Evolutionary conservation across 2,888 invertebrate genomes (phyloP).

Genomic region (Ethmia dodecea): DNA sequence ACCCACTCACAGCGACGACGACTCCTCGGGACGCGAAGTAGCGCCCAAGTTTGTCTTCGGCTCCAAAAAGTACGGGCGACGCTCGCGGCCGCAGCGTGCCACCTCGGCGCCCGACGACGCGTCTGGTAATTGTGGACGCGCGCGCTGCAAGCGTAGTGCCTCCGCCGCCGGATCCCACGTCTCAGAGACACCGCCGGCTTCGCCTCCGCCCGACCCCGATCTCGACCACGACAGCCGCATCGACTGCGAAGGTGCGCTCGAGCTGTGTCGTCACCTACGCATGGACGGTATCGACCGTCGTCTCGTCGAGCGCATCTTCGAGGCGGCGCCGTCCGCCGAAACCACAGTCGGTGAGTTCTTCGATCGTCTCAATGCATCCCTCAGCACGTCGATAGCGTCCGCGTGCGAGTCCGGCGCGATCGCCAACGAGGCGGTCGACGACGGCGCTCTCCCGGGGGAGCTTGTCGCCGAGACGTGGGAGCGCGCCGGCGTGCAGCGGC

Average conservation of each 20-base stretch:
- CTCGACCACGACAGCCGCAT: constrained; percentile 55
- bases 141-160: constrained; percentile 46
- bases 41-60: constrained; percentile 85
- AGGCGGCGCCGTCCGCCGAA: constrained; percentile 34
- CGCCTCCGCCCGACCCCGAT: constrained; percentile 17
- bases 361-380: constrained; percentile 49
- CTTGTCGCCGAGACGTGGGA: constrained; percentile 85
- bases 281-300: constrained; percentile 54
- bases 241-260: constrained; percentile 48
- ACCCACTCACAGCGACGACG: constrained; percentile 57
- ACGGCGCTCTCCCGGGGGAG: constrained; percentile 51
- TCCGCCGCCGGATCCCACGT: constrained; percentile 33
- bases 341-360: constrained; percentile 69
- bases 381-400: constrained; percentile 29
- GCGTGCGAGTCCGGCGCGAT: constrained; percentile 7
- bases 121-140: constrained; percentile 45
- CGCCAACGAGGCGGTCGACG: constrained; percentile 21
- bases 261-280: constrained; percentile 51
- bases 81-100: constrained; percentile 79
- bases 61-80: constrained; percentile 85
- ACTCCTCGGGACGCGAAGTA: constrained; percentile 82
- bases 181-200: too few relatives aligned
- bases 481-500: constrained; percentile 80
- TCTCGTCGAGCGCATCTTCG: constrained; percentile 53
- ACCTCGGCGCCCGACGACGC: constrained; percentile 21